Evolutionary conservation across 1,140 invertebrate species (phyloP).

Genomic region (Lucilia cuprina): DNA sequence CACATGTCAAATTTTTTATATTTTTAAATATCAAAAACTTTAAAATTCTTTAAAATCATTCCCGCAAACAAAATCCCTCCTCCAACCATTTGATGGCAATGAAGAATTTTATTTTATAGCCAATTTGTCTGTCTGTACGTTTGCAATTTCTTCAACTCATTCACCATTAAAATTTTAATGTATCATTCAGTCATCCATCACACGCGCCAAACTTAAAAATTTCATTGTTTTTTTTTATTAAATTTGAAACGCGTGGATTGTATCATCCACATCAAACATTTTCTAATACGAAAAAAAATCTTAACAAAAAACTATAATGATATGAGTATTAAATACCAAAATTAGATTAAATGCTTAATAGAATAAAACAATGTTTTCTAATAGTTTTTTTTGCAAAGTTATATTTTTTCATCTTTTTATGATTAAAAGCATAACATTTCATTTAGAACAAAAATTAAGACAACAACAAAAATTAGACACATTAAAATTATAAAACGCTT

Average conservation of each 20-base stretch:
- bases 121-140: not conserved
- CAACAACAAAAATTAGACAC: no score
- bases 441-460: not conserved
- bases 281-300: not conserved
- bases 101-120: not conserved
- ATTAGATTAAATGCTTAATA: no score
- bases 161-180: not conserved
- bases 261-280: conserved; percentile 9
- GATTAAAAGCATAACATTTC: not conserved
- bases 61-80: no score
- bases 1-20: no score
- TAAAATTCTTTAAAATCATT: no score
- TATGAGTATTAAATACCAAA: no score
- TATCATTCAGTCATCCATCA: not conserved
- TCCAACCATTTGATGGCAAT: not conserved
- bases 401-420: not conserved
- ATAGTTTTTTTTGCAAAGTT: no score
- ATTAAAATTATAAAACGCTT: not conserved
- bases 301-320: not conserved
- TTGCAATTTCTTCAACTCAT: no score
- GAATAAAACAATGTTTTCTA: no score
- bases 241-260: conserved; percentile 23
- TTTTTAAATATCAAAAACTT: no score
- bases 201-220: conserved; percentile 19
- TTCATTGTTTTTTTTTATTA: not conserved